Conservation (phyloP, 2,113 vertebrate species). For the Sorex fumeus region DNA sequence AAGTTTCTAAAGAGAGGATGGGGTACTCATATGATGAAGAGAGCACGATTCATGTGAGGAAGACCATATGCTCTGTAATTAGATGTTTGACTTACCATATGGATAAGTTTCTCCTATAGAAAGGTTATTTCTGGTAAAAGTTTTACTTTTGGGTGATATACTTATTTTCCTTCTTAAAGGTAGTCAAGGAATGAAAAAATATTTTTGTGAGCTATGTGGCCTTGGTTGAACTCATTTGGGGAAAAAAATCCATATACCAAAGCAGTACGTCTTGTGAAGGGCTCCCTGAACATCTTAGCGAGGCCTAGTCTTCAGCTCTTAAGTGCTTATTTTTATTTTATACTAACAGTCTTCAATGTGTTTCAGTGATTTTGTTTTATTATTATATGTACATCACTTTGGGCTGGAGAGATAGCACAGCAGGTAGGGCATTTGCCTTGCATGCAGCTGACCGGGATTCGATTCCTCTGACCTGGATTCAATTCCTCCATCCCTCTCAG, state of each 20-base stretch:
- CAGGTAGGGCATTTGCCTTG: no score
- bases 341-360: not conserved
- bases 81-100: not conserved
- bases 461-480: no score
- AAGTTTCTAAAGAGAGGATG: not conserved
- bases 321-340: not conserved
- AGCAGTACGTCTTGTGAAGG: not conserved
- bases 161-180: not conserved
- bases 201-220: not conserved
- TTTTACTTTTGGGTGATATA: not conserved
- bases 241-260: not conserved
- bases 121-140: not conserved
- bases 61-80: not conserved
- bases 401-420: no score
- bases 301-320: not conserved
- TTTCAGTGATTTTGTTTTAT: slow-evolving; percentile 14
- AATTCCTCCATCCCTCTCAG: no score
- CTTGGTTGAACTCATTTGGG: not conserved
- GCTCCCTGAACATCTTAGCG: not conserved
- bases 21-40: not conserved
- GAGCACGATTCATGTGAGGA: not conserved
- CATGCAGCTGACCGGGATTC: no score
- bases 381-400: not conserved
- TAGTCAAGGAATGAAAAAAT: not conserved
- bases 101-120: not conserved